phyloP scores from a whole-genome alignment of 1,140 invertebrate species.

The Cryptotermes secundus region DNA sequence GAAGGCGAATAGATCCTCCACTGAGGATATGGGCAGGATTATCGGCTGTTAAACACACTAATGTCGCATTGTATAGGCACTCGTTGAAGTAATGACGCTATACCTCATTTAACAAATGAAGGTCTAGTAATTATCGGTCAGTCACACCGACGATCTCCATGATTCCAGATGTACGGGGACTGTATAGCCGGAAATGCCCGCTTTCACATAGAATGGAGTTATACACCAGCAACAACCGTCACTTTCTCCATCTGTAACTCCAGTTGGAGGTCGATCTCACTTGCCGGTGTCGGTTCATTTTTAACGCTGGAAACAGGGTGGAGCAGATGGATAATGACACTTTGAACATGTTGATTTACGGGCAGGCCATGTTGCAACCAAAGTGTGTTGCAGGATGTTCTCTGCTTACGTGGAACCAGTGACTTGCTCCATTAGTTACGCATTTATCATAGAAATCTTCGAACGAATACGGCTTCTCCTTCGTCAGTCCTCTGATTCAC shows the following conservation, averaged over 20 bases:
- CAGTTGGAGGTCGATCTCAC: not conserved
- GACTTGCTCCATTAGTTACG: no score
- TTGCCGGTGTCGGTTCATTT: not conserved
- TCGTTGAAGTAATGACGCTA: not conserved
- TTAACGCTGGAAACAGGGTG: not conserved
- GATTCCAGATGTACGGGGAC: no score
- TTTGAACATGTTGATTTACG: not conserved
- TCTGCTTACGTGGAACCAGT: no score
- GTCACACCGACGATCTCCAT: not conserved
- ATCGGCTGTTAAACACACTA: no score
- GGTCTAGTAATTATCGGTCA: not conserved
- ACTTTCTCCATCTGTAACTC: not conserved
- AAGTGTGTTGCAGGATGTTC: no score
- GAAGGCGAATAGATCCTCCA: no score
- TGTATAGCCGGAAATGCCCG: not conserved
- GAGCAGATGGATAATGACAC: not conserved
- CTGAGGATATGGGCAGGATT: no score
- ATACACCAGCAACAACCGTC: not conserved
- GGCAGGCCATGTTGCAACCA: not conserved
- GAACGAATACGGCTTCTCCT: no score
- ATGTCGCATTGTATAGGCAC: no score
- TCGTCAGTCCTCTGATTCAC: no score
- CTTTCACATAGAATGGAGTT: not conserved
- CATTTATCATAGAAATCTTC: no score
- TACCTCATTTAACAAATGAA: not conserved